A percentile compares a stretch with the other conserved stretches of the same genome.
These are phyloP conservation scores for Dreissena rostriformis DNA, from an alignment of 1,140 invertebrate species.

Conservation along the genomic window DNA sequence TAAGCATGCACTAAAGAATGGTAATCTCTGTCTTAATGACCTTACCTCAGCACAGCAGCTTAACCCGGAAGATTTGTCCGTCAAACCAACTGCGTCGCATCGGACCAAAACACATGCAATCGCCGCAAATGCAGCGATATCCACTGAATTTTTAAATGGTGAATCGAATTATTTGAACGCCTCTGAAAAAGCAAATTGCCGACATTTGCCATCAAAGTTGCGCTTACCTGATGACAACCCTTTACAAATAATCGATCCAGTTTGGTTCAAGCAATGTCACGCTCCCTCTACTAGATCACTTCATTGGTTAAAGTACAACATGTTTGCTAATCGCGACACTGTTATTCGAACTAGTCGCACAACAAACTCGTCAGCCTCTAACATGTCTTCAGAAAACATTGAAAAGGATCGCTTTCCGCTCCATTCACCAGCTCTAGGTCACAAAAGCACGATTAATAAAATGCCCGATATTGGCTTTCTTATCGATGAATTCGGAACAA, in stretches of 20 bases:
- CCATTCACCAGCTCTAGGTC: conserved; percentile 67
- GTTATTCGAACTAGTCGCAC: conserved; percentile 93
- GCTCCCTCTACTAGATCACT: conserved; percentile 90
- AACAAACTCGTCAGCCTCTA: conserved; percentile 72
- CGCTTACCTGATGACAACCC: conserved; percentile 14
- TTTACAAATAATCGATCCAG: conserved; percentile 95
- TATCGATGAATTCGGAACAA: conserved; percentile 85
- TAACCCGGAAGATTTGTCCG: conserved; percentile 44
- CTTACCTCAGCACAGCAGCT: conserved; percentile 8
- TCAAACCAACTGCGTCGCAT: conserved; percentile 17
- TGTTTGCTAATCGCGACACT: conserved; percentile 96
- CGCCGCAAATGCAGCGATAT: conserved; percentile 2
- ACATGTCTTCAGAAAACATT: conserved; percentile 85
- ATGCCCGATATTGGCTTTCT: conserved; percentile 33
- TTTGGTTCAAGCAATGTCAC: conserved; percentile 81
- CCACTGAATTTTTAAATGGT: background rate
- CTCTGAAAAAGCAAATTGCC: conserved; percentile 97
- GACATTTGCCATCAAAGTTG: conserved; percentile 90
- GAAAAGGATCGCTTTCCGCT: conserved; percentile 85
- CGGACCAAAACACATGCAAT: conserved; percentile 4
- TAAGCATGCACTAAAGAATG: conserved; percentile 23
- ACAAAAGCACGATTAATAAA: conserved; percentile 52
- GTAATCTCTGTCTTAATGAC: background rate
- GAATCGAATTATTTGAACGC: conserved; percentile 89
- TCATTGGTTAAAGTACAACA: conserved; percentile 87